Base-by-base conservation (phyloP, 2,888 invertebrate genomes). In the Gandaritis pyraliata region DNA sequence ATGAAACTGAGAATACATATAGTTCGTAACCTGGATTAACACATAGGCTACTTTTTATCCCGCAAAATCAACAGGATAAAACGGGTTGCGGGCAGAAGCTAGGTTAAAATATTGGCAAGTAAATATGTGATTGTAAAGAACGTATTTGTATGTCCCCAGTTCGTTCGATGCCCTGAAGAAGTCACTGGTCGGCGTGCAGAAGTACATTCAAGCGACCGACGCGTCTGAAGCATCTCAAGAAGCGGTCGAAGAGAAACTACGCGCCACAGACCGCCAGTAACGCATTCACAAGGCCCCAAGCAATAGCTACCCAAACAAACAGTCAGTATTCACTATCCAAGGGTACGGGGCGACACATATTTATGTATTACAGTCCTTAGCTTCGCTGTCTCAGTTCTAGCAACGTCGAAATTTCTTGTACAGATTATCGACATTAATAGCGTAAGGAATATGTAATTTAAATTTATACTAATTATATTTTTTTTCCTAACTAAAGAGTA, bases 91-190 rank as follows among this genome's bases (percentile, higher is more conserved):
- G 23, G 23, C 1, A 4, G 4, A 1, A 4, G 23, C 23, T 23
- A 23, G 23, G 3, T 23, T 23, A n/a, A n/a, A n/a, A n/a, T n/a
- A n/a, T n/a, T n/a, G n/a, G n/a, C 10, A 33, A 8, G 8, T 33
- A 11, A 33, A 33, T 8, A 33, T 10, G 10, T 29, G 29, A 29
- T 33, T 33, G 7, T 33, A 33, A 23, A 23, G 1, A 39, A 1
- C 7, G 8, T 23, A n/a, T 45, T 41, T 3, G n/a, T 2, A 39
- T 46, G 52, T 75, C 64, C 63, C 0, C 88, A 98, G 98, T 94
- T 98, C 98, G 78, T 99, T 99, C 85, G 98, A 98, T 92, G 98
- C 98, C 82, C 94, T 99, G 88, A 99, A 98, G 94, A 98, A 98
- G 90, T 97, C 98, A 66, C 94, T 99, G 86, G 98, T 98, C 70